A percentile compares a stretch with the other conserved stretches of the same genome.
phyloP scores from a whole-genome alignment of 1,140 invertebrate species.

The Drosophila teissieri region DNA sequence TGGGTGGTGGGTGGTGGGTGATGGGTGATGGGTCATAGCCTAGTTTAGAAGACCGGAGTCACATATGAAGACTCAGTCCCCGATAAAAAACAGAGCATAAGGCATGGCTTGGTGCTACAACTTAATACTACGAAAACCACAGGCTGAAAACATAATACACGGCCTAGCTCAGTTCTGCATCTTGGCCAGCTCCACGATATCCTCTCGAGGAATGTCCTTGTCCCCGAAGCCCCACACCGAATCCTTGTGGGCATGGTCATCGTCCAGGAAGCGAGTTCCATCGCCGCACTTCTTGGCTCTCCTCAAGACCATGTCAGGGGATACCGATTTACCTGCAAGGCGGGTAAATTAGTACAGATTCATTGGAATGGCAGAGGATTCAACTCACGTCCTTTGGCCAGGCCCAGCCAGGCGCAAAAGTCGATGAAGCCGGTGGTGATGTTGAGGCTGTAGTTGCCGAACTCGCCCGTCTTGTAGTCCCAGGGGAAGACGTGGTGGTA shows the following conservation, averaged over 20 bases:
- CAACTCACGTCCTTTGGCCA: conserved; percentile 90
- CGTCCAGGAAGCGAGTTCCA: conserved; percentile 85
- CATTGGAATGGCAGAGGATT: too few species aligned
- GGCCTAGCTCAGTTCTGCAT: conserved; percentile 80
- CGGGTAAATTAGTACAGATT: neutral
- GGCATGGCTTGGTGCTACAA: conserved; percentile 34
- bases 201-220: conserved; percentile 85
- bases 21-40: conserved; percentile 3
- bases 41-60: too few species aligned
- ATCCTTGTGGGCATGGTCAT: conserved; percentile 77
- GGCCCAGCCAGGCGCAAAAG: conserved; percentile 89
- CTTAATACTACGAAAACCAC: conserved; percentile 60
- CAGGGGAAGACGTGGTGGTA: conserved; percentile 94
- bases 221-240: conserved; percentile 87
- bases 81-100: conserved; percentile 2
- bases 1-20: neutral
- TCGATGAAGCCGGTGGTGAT: conserved; percentile 90
- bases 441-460: conserved; percentile 89
- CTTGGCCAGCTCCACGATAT: conserved; percentile 85
- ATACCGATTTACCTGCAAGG: conserved; percentile 87
- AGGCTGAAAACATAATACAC: conserved; percentile 36
- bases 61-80: neutral
- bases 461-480: conserved; percentile 95
- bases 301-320: conserved; percentile 87
- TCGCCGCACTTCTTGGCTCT: conserved; percentile 88